Base-by-base conservation (phyloP, 2,797 vertebrate species). In the Bucorvus abyssinicus region DNA sequence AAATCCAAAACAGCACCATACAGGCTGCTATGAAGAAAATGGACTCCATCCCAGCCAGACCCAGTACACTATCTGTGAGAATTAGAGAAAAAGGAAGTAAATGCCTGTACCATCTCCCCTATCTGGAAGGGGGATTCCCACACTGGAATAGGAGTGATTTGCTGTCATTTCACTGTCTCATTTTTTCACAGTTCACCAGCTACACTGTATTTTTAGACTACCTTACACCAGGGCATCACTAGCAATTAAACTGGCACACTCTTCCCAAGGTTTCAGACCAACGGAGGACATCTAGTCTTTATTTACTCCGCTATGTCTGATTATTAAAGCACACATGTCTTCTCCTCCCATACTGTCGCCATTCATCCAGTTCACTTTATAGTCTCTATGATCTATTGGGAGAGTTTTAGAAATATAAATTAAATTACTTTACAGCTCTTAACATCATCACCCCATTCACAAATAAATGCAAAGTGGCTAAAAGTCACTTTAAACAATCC, bases 391-490 rank as follows among this genome's bases (percentile, higher is more conserved):
- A 49, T 61, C 40, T 82, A 23, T 22, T 77, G 42, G 17, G 27
- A 95, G 14, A 52, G 57, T 80, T 94, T 82, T 89, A 90, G 68
- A 90, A 91, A 81, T 82, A 70, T 18, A 78, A 91, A 96, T 76
- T 84, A 90, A 94, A 90, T 84, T 69, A 45, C 30, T 52, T 85
- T 64, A 70, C n/a, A 89, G 30, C 32, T 67, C 45, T 89, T 59
- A 36, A 32, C 42, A 36, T 59, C 30, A 17, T 19, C 50, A 73
- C 8, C 8, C 7, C 26, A 67, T 76, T 71, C 77, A 57, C 42
- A 91, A 95, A 89, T 76, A 38, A 93, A 94, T 11, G 14, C n/a
- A 44, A 79, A 89, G 17, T 47, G 6, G 38, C 82, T 86, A 85
- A 94, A 95, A 96, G 47, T 81, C 68, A 70, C 69, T 49, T 45